Evolutionary conservation across 2,888 invertebrate genomes (phyloP), one percentile per base, ranked within the genome.

Genomic region (Thumatha senex): DNA sequence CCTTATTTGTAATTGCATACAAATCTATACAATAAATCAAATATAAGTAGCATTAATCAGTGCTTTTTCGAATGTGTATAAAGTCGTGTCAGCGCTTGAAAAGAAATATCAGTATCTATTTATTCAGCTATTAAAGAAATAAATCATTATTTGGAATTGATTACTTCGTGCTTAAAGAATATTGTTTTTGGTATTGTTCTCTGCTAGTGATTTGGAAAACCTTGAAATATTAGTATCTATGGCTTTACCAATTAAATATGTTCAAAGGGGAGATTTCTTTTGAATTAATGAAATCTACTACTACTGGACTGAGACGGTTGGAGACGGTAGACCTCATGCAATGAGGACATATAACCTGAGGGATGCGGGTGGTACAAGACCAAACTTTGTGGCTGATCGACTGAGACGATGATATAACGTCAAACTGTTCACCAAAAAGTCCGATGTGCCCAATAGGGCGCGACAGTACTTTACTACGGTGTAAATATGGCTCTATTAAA

Each of bases 131-230:
- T 36, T 35, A 35, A 35, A 35, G 10, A 36, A 36, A 14, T 0
- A 13, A 36, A 14, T 36, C 10, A 11, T 33, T 14, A 36, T 36
- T 10, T 36, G 10, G 9, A 53, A 62, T 62, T 60, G 18, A 62
- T 62, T 30, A 9, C 7, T 51, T 36, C 13, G 35, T 36, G 48
- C 40, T 51, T 53, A 46, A 33, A 38, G 35, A 1, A 35, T 14
- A 49, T 64, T 64, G 61, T 60, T 54, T 61, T 62, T 61, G 51
- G 3, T 24, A 24, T 61, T 40, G 56, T 39, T 60, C 29, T 36
- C 18, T 44, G 1, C 10, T 9, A 36, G 14, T 36, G 13, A 36
- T 36, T 15, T 14, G 14, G 7, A 36, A 36, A 14, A 36, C 36
- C 36, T 36, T 36, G 36, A 13, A 9, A 8, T 13, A 13, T n/a